Conservation (phyloP, 1,140 invertebrate species). For the Anoplophora glabripennis region DNA sequence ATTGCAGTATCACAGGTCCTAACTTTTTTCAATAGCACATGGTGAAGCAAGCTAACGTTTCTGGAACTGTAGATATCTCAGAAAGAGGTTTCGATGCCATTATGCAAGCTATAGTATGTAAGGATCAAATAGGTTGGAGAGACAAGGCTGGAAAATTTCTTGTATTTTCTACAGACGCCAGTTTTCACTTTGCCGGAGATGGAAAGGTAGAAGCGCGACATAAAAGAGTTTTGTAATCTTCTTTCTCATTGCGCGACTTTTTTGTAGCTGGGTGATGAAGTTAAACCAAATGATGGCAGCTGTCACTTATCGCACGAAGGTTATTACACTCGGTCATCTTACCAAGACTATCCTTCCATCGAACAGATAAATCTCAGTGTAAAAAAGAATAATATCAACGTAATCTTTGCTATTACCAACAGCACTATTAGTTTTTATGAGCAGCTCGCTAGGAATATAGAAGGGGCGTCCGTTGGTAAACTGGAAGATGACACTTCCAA, state of each 20-base stretch:
- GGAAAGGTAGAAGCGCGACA: slow-evolving; percentile 62
- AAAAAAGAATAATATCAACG: slow-evolving; percentile 73
- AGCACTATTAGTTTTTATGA: slow-evolving; percentile 65
- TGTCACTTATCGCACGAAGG: slow-evolving; percentile 71
- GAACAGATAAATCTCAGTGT: slow-evolving; percentile 63
- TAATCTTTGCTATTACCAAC: slow-evolving; percentile 80
- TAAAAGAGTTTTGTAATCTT: too few relatives aligned
- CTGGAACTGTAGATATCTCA: slow-evolving; percentile 68
- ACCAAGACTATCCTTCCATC: slow-evolving; percentile 69
- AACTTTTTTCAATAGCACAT: slow-evolving; percentile 38
- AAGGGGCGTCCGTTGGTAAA: slow-evolving; percentile 64
- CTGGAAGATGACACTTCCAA: slow-evolving; percentile 70
- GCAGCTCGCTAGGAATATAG: slow-evolving; percentile 58
- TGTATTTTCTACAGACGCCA: slow-evolving; percentile 60
- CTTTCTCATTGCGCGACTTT: too few relatives aligned
- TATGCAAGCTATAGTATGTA: slow-evolving; percentile 70
- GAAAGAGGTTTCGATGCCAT: slow-evolving; percentile 80
- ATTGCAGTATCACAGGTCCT: neutral
- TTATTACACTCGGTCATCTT: slow-evolving; percentile 63
- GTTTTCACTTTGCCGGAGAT: slow-evolving; percentile 64
- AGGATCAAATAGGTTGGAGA: slow-evolving; percentile 62
- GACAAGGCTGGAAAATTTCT: slow-evolving; percentile 59
- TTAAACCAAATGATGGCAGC: slow-evolving; percentile 78
- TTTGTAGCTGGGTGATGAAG: slow-evolving; percentile 69
- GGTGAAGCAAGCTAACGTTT: slow-evolving; percentile 56